Conservation (phyloP, 2,797 vertebrate species). For the Lophius americanus region DNA sequence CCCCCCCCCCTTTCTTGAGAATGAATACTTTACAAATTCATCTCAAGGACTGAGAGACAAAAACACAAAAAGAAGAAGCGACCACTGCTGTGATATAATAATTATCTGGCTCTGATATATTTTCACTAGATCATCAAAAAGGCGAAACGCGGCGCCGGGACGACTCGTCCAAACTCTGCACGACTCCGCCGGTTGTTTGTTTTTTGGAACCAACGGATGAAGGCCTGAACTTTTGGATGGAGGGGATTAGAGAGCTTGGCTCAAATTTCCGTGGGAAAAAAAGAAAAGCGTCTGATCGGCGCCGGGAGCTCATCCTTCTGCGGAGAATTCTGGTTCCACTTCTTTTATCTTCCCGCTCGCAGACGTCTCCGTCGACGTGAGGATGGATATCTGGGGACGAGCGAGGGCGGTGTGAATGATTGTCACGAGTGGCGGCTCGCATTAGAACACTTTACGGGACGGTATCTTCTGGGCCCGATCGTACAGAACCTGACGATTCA, state of each 20-base stretch:
- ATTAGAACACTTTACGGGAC: neutral
- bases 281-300: slow-evolving; percentile 61
- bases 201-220: slow-evolving; percentile 38
- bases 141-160: slow-evolving; percentile 18
- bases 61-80: neutral
- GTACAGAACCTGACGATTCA: neutral
- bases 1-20: neutral
- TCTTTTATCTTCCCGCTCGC: slow-evolving; percentile 75
- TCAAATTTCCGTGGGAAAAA: slow-evolving; percentile 59
- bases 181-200: slow-evolving; percentile 13
- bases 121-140: slow-evolving; percentile 43
- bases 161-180: slow-evolving; percentile 29
- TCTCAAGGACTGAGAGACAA: neutral
- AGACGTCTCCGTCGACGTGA: slow-evolving; percentile 63
- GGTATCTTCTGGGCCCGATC: neutral
- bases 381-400: slow-evolving; percentile 62
- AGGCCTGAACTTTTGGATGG: slow-evolving; percentile 60
- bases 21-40: slow-evolving; percentile 11
- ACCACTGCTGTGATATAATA: slow-evolving; percentile 7
- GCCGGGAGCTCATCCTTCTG: slow-evolving; percentile 73
- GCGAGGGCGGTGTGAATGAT: neutral
- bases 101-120: slow-evolving; percentile 17
- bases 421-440: slow-evolving; percentile 10
- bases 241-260: slow-evolving; percentile 67
- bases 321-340: slow-evolving; percentile 64